Evolutionary conservation across 2,888 invertebrate genomes (phyloP).

Genomic region (Orgyia antiqua): DNA sequence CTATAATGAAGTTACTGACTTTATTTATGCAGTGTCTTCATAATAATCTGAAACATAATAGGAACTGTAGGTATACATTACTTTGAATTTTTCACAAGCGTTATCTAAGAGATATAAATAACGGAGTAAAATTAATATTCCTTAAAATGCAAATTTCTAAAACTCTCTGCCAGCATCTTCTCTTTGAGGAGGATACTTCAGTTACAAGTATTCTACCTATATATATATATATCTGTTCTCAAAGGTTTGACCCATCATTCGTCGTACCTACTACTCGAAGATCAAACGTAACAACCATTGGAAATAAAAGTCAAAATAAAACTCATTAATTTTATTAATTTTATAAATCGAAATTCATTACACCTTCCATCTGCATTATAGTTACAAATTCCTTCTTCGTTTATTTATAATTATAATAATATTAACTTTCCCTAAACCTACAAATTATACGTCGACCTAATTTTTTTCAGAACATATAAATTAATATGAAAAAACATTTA

Average conservation of each 20-base stretch:
- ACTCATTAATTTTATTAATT: conserved; percentile 77
- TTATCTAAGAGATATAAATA: not conserved
- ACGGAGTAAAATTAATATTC: conserved; percentile 14
- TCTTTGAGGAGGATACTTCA: conserved; percentile 22
- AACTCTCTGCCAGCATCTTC: conserved; percentile 18
- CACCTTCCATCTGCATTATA: conserved; percentile 64
- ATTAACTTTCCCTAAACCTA: conserved; percentile 63
- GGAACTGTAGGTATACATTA: too few species aligned
- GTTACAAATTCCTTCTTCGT: conserved; percentile 75
- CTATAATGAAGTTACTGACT: too few species aligned
- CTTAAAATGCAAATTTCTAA: conserved; percentile 20
- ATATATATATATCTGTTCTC: conserved; percentile 18
- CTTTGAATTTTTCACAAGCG: not conserved
- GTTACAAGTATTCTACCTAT: conserved; percentile 20
- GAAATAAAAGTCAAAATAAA: conserved; percentile 47
- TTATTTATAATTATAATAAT: conserved; percentile 64
- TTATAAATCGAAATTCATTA: conserved; percentile 77
- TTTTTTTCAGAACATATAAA: conserved; percentile 59
- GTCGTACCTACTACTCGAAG: conserved; percentile 17
- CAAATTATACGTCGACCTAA: conserved; percentile 64
- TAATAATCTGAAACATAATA: too few species aligned
- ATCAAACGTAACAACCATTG: conserved; percentile 21
- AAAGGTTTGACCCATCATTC: conserved; percentile 15
- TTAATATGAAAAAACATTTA: conserved; percentile 57
- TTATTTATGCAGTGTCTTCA: too few species aligned